Percentiles rank a stretch among this genome's conserved stretches.
Evolutionary conservation across 2,888 invertebrate genomes (phyloP).

Genomic region (Protonemura montana): DNA sequence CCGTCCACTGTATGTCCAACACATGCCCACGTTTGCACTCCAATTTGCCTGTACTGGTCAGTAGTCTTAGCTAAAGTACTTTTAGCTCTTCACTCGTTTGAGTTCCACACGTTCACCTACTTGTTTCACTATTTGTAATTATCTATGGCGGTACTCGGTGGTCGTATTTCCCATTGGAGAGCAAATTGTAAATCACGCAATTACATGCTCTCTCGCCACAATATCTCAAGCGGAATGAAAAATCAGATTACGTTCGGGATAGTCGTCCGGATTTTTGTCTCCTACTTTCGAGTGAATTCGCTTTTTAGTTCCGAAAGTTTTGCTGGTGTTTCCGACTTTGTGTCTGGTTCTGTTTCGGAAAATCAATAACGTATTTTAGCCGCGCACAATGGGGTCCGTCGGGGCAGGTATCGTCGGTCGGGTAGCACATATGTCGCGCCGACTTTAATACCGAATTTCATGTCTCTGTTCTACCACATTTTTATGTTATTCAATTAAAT

Average conservation of each 20-base stretch:
- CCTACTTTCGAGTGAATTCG: neutral
- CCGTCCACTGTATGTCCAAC: too few relatives aligned
- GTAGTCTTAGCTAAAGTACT: too few relatives aligned
- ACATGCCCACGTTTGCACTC: too few relatives aligned
- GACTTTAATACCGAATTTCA: neutral
- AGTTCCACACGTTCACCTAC: neutral
- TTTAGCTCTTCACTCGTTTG: too few relatives aligned
- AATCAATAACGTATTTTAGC: neutral
- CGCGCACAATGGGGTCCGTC: neutral
- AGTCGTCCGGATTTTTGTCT: neutral
- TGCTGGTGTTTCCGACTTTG: neutral
- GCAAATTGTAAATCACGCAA: neutral
- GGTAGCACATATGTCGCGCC: neutral
- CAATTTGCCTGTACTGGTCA: too few relatives aligned
- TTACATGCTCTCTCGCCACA: neutral
- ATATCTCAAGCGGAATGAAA: neutral
- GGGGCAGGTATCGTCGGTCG: neutral
- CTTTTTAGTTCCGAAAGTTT: neutral
- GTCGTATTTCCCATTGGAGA: neutral
- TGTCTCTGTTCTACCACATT: neutral
- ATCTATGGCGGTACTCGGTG: neutral
- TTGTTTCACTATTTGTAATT: neutral
- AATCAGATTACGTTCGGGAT: neutral
- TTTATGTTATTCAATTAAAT: neutral
- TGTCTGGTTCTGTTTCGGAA: neutral